Evolutionary conservation across 2,888 invertebrate species (phyloP), one percentile per base, ranked within the genome.

Genomic region (Ophion ventricosus): DNA sequence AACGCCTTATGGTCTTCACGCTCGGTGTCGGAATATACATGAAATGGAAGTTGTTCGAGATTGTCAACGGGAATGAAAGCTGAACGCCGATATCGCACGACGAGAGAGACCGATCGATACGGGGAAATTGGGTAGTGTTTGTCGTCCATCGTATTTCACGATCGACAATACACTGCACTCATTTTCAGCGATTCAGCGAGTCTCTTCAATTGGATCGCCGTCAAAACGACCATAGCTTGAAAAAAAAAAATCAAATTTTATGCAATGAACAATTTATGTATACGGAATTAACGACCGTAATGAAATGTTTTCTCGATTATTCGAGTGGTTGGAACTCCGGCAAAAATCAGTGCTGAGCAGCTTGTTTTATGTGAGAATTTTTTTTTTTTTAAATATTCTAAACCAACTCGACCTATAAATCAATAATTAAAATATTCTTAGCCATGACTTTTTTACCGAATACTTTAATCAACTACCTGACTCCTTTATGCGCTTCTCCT

Each of bases 31-130:
- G 61, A 25, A 43, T 40, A 35, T 72, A n/a, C 25, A 59, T 61
- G 8, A 61, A 43, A 73, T 61, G 61, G 61, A 59, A 49, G 14
- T 4, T 3, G 17, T 49, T 17, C 17, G 49, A 49, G 17, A 73
- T 73, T 25, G 73, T 73, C 59, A 73, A 35, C 4, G 40, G 2
- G 40, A 40, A 59, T 59, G 14, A 40, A 25, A 14, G 40, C 40
- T 59, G 14, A 59, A 25, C 49, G 40, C 40, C 0, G 59, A 25
- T 40, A 72, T 57, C 14, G n/a, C 20, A n/a, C 23, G 72, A 72
- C 72, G 35, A 72, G 73, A 29, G 10, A 73, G 59, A 73, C 29
- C 40, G 73, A 43, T 73, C 43, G 73, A 67, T 67, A 67, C 8
- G 25, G 49, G 26, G 8, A 49, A 67, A 56, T 73, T 73, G 43